Conservation (phyloP, 2,888 invertebrate genomes). For the Poecilobothrus nobilitatus region DNA sequence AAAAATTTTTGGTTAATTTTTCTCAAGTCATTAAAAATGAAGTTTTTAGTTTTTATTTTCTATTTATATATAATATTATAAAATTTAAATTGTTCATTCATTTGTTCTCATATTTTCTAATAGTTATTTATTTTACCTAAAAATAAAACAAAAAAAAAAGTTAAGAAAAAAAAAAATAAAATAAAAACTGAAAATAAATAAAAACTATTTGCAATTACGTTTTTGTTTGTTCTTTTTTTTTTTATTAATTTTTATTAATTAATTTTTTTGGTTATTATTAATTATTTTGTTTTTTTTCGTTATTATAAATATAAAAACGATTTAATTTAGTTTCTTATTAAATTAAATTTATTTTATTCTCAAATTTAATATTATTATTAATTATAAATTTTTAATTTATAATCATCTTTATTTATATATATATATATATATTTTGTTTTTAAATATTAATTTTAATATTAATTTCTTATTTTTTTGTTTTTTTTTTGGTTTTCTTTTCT, state of each 20-base stretch:
- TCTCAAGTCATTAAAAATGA: no score
- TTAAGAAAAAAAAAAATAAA: not conserved
- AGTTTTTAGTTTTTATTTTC: no score
- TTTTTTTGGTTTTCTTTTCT: conserved; percentile 7
- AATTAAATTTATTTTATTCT: not conserved
- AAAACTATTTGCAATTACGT: no score
- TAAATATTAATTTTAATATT: no score
- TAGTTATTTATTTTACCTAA: no score
- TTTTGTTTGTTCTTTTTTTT: not conserved
- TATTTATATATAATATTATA: no score
- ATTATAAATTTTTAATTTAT: conserved; percentile 3
- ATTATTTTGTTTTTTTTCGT: not conserved
- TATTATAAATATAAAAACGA: conserved; percentile 6
- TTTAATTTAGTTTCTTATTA: not conserved
- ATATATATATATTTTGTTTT: no score
- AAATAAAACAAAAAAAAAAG: not conserved
- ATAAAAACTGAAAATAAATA: not conserved
- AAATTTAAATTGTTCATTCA: no score
- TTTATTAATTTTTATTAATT: not conserved
- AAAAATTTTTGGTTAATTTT: no score
- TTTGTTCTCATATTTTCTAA: no score
- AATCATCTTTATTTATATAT: not conserved
- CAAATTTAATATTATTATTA: not conserved
- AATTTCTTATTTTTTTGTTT: not conserved
- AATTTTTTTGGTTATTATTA: no score